phyloP scores from a whole-genome alignment of 2,113 vertebrate genomes.

The Capricornis sumatraensis region DNA sequence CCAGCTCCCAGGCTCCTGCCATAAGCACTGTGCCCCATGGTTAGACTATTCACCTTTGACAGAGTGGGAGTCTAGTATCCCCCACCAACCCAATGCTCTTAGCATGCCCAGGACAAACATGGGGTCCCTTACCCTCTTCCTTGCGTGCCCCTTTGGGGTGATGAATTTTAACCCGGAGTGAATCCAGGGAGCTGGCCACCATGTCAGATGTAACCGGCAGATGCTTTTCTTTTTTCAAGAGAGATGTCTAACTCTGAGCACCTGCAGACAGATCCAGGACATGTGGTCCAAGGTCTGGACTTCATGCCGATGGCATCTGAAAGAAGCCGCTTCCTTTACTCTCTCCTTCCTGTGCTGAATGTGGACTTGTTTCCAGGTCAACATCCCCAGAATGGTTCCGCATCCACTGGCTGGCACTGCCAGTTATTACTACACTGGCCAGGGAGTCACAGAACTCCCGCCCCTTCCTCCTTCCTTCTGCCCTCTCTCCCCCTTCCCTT shows the following conservation, averaged over 20 bases:
- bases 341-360: not conserved
- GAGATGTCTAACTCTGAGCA: not conserved
- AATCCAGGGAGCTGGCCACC: not conserved
- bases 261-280: not conserved
- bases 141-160: not conserved
- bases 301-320: not conserved
- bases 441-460: no score
- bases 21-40: no score
- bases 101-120: no score
- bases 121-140: not conserved
- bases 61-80: not conserved
- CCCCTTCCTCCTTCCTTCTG: not conserved
- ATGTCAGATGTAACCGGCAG: no score
- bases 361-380: not conserved
- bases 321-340: fast-evolving
- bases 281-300: not conserved
- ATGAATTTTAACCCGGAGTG: not conserved
- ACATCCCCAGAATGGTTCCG: not conserved
- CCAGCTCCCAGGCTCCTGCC: not conserved
- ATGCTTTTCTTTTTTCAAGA: not conserved
- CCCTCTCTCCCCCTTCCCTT: not conserved
- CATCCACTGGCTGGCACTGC: not conserved
- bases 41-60: not conserved
- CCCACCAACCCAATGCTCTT: no score
- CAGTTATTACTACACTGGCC: not conserved